Conservation (phyloP, 2,888 invertebrate genomes). For the Drosophila aldrichi region DNA sequence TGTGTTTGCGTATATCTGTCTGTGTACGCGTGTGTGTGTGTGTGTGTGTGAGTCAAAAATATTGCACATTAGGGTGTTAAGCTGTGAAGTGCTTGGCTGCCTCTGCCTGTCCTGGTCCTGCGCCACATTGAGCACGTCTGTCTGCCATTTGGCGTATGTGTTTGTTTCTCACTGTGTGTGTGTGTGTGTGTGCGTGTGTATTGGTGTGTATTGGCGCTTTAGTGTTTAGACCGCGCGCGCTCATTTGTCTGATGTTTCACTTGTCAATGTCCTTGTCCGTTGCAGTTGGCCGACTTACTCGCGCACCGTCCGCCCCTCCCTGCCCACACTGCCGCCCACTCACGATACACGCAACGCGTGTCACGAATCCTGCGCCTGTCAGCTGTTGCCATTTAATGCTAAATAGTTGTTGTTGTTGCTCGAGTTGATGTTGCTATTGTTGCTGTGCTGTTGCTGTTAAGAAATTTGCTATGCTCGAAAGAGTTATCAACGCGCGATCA, state of each 20-base stretch:
- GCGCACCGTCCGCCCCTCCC: not conserved
- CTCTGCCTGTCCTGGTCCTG: slow-evolving; percentile 45
- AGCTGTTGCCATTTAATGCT: slow-evolving; percentile 5
- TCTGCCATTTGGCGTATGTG: slow-evolving; percentile 16
- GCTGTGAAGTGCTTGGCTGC: slow-evolving; percentile 82
- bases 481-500: slow-evolving; percentile 3
- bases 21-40: not conserved
- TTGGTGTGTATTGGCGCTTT: slow-evolving; percentile 25
- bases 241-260: slow-evolving; percentile 64
- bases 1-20: slow-evolving; percentile 8
- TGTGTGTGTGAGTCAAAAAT: slow-evolving; percentile 68
- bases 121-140: slow-evolving; percentile 37
- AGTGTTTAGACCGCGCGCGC: slow-evolving; percentile 34
- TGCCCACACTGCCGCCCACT: not conserved
- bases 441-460: not conserved
- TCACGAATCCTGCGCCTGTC: not conserved
- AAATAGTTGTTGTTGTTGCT: not conserved
- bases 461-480: not conserved
- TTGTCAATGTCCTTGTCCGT: slow-evolving; percentile 52
- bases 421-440: not conserved
- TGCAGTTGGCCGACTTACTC: slow-evolving; percentile 26
- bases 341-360: slow-evolving; percentile 10
- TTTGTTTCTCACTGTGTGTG: not conserved
- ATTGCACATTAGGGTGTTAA: slow-evolving; percentile 84
- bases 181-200: slow-evolving; percentile 14